A percentile compares a stretch with the other conserved stretches of the same genome.
Conservation (phyloP, 2,113 vertebrate species). For the Sebastes fasciatus region DNA sequence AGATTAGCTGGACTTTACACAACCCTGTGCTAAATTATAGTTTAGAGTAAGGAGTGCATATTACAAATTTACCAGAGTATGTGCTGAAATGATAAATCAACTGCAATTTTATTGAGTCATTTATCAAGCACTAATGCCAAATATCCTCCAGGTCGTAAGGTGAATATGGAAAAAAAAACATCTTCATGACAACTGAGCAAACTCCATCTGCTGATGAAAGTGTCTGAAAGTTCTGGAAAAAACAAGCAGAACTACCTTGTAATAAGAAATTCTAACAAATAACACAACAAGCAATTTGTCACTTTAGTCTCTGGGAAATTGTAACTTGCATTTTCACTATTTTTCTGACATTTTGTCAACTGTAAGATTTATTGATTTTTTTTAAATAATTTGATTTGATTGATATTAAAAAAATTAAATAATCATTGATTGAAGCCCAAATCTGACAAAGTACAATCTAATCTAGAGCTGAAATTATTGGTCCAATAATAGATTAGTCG, state of each 20-base stretch:
- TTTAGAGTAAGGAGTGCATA: background rate
- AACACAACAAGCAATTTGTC: too few species aligned
- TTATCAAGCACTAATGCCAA: background rate
- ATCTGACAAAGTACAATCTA: background rate
- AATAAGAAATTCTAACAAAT: too few species aligned
- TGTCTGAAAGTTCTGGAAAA: background rate
- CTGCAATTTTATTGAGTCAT: background rate
- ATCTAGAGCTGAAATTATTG: background rate
- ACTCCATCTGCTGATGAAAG: background rate
- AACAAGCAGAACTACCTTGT: background rate
- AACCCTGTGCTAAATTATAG: slow-evolving; percentile 1
- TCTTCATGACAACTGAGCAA: too few species aligned
- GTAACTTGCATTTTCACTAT: background rate
- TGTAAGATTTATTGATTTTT: background rate
- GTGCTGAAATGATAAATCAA: background rate
- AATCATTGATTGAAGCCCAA: background rate
- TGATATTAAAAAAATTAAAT: too few species aligned
- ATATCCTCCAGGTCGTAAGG: background rate
- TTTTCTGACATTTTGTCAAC: background rate
- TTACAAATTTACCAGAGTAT: too few species aligned
- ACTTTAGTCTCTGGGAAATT: too few species aligned
- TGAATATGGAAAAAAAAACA: background rate
- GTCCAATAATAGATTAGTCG: background rate
- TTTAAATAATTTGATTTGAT: background rate
- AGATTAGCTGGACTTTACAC: slow-evolving; percentile 15